Evolutionary conservation across 2,113 vertebrate genomes (phyloP).

Genomic region (Eurystomus gularis): DNA sequence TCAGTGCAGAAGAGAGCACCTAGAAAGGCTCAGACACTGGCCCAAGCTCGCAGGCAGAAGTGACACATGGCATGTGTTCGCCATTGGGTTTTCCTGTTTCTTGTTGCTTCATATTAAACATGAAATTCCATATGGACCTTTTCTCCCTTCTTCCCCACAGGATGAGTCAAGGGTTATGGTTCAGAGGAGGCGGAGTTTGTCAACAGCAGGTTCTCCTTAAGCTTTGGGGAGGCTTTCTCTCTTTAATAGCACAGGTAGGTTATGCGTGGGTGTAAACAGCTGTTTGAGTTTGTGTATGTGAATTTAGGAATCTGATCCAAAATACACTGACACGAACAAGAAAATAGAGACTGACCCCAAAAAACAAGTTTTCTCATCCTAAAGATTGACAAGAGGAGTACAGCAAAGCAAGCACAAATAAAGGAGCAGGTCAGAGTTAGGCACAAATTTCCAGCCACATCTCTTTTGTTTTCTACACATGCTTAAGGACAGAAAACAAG

Average conservation of each 20-base stretch:
- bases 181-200: constrained; percentile 55
- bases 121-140: constrained; percentile 62
- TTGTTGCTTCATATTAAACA: constrained; percentile 63
- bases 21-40: constrained; percentile 17
- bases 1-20: not conserved
- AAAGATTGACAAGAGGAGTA: not conserved
- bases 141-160: constrained; percentile 29
- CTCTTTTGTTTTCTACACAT: not conserved
- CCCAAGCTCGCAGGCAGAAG: not conserved
- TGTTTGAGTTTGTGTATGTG: not conserved
- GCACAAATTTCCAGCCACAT: not conserved
- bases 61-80: not conserved
- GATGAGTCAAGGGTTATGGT: constrained; percentile 66
- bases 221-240: not conserved
- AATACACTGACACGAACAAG: not conserved
- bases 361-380: not conserved
- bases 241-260: not conserved
- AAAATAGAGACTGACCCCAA: not conserved
- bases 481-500: not conserved
- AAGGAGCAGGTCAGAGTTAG: not conserved
- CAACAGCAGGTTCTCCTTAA: constrained; percentile 52
- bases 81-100: constrained; percentile 32
- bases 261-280: not conserved
- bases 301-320: not conserved
- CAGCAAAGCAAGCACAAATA: not conserved